Evolutionary conservation across 1,140 invertebrate species (phyloP).

Genomic region (Drusus annulatus): DNA sequence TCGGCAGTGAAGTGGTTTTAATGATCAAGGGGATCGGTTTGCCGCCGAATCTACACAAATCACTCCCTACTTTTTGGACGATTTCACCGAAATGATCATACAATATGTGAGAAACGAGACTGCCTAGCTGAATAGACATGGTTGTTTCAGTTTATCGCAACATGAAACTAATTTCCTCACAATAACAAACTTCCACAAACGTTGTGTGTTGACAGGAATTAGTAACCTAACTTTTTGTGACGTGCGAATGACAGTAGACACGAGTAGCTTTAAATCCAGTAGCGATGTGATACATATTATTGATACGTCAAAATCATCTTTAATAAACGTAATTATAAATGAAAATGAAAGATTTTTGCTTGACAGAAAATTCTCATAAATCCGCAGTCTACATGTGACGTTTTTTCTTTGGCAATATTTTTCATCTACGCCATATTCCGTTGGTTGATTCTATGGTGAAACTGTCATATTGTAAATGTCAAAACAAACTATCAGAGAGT

Average conservation of each 20-base stretch:
- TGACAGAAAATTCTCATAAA: too few relatives aligned
- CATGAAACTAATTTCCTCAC: too few relatives aligned
- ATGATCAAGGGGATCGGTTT: conserved; percentile 77
- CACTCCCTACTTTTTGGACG: conserved; percentile 77
- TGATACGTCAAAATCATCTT: too few relatives aligned
- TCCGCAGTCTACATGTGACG: too few relatives aligned
- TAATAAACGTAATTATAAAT: too few relatives aligned
- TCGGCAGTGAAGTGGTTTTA: conserved; percentile 72
- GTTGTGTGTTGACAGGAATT: neutral
- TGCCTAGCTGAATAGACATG: conserved; percentile 79
- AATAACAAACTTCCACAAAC: neutral
- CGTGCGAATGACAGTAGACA: conserved; percentile 18
- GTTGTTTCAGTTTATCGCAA: neutral
- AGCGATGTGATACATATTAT: too few relatives aligned
- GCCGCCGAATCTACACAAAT: conserved; percentile 77
- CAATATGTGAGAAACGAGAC: conserved; percentile 79
- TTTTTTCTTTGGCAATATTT: too few relatives aligned
- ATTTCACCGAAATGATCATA: conserved; percentile 82
- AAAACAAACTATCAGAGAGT: too few relatives aligned
- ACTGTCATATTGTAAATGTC: too few relatives aligned
- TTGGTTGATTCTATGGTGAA: too few relatives aligned
- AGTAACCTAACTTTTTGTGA: neutral
- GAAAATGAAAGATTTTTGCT: too few relatives aligned
- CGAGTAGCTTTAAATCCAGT: neutral
- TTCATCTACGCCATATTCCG: too few relatives aligned